A percentile compares a stretch with the other conserved stretches of the same genome.
phyloP scores from a whole-genome alignment of 2,888 invertebrate species.

The Apodemia duryi region DNA sequence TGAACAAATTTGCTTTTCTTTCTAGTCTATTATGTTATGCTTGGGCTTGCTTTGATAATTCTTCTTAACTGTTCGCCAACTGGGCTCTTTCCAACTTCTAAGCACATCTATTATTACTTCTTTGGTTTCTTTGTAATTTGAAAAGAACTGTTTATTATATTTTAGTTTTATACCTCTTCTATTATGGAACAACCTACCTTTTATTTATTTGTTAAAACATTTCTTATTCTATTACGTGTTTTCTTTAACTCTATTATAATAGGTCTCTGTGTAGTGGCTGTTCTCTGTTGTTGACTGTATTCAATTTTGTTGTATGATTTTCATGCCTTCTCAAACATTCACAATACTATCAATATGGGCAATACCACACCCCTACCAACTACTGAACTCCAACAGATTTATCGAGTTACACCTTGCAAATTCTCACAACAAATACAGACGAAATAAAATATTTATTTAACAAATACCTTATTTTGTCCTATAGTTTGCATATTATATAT shows the following conservation, averaged over 20 bases:
- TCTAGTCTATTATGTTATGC: slow-evolving; percentile 63
- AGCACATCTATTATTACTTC: slow-evolving; percentile 50
- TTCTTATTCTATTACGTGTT: slow-evolving; percentile 44
- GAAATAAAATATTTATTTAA: slow-evolving; percentile 35
- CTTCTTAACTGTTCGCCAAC: slow-evolving; percentile 45
- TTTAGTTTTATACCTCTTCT: slow-evolving; percentile 27
- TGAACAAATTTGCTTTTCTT: slow-evolving; percentile 60
- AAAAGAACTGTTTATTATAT: slow-evolving; percentile 22
- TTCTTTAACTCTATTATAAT: slow-evolving; percentile 61
- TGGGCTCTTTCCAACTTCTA: slow-evolving; percentile 51
- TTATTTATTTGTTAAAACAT: slow-evolving; percentile 43
- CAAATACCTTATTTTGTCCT: slow-evolving; percentile 32
- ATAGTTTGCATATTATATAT: slow-evolving; percentile 20
- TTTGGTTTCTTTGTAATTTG: slow-evolving; percentile 48
- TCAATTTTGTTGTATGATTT: slow-evolving; percentile 77
- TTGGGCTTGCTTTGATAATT: slow-evolving; percentile 73
- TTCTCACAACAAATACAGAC: slow-evolving; percentile 76
- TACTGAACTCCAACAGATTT: slow-evolving; percentile 73
- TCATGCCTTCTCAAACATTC: slow-evolving; percentile 78
- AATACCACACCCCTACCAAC: slow-evolving; percentile 72
- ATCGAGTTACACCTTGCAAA: slow-evolving; percentile 75
- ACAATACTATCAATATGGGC: slow-evolving; percentile 75
- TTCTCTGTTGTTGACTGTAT: slow-evolving; percentile 78
- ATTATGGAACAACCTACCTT: slow-evolving; percentile 44
- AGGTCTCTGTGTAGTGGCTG: slow-evolving; percentile 79